These are phyloP conservation scores for Hemistola chrysoprasaria DNA, from an alignment of 2,888 invertebrate species.

Conservation along the genomic window DNA sequence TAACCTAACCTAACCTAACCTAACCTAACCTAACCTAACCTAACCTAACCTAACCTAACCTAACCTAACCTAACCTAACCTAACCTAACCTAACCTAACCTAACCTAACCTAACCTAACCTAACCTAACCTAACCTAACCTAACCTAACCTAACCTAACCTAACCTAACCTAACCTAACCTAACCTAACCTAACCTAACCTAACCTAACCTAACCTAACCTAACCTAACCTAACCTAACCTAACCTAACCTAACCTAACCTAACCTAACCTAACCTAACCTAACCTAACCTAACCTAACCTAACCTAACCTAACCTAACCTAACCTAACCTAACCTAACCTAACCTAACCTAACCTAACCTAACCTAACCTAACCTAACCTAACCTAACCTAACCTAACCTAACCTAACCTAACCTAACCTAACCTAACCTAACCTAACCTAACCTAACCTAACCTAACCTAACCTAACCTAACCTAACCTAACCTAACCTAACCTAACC, in stretches of 20 bases:
- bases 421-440: conserved; percentile 28
- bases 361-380: conserved; percentile 23
- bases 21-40: conserved; percentile 21
- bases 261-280: conserved; percentile 30
- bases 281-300: conserved; percentile 29
- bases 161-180: conserved; percentile 25
- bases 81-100: conserved; percentile 26
- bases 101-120: conserved; percentile 29
- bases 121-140: conserved; percentile 28
- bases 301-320: conserved; percentile 8
- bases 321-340: conserved; percentile 22
- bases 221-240: conserved; percentile 26
- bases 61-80: conserved; percentile 24
- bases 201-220: conserved; percentile 28
- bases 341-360: conserved; percentile 21
- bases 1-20: conserved; percentile 16
- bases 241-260: conserved; percentile 30
- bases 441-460: conserved; percentile 31
- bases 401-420: no score
- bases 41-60: conserved; percentile 19
- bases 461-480: conserved; percentile 22
- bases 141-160: conserved; percentile 33
- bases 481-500: conserved; percentile 28
- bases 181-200: conserved; percentile 27
- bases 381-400: no score